These are phyloP conservation scores for Trichechus manatus DNA, from an alignment of 2,113 vertebrate species.

Conservation along the genomic window DNA sequence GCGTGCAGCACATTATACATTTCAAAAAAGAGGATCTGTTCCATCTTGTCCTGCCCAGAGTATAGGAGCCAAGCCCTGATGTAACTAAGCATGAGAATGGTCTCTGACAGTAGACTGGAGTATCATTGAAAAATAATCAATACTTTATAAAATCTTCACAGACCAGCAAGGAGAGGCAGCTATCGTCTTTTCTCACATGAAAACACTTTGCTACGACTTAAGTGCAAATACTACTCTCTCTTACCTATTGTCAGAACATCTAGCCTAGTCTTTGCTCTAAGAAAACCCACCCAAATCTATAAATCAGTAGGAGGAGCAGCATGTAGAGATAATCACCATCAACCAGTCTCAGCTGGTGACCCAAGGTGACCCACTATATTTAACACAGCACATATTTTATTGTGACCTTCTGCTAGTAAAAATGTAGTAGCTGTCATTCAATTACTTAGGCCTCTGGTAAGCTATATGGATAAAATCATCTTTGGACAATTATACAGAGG, in stretches of 20 bases:
- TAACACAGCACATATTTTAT: background rate
- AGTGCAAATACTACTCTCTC: slow-evolving; percentile 37
- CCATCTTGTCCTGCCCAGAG: background rate
- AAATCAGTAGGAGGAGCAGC: background rate
- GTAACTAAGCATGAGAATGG: background rate
- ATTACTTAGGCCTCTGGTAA: background rate
- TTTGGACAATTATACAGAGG: background rate
- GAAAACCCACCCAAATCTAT: slow-evolving; percentile 20
- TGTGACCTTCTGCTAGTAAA: background rate
- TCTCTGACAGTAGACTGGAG: background rate
- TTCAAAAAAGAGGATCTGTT: background rate
- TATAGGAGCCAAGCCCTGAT: background rate
- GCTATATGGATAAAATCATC: background rate
- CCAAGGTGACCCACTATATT: background rate
- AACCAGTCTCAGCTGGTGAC: background rate
- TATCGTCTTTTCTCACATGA: background rate
- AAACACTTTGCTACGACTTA: background rate
- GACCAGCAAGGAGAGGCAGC: background rate
- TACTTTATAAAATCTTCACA: background rate
- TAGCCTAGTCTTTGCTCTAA: background rate
- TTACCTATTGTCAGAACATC: background rate
- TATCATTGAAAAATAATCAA: background rate
- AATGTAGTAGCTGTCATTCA: background rate
- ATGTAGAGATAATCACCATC: slow-evolving; percentile 23
- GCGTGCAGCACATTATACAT: background rate